Evolutionary conservation across 2,888 invertebrate genomes (phyloP).

Genomic region (Rotaria magnacalcarata): DNA sequence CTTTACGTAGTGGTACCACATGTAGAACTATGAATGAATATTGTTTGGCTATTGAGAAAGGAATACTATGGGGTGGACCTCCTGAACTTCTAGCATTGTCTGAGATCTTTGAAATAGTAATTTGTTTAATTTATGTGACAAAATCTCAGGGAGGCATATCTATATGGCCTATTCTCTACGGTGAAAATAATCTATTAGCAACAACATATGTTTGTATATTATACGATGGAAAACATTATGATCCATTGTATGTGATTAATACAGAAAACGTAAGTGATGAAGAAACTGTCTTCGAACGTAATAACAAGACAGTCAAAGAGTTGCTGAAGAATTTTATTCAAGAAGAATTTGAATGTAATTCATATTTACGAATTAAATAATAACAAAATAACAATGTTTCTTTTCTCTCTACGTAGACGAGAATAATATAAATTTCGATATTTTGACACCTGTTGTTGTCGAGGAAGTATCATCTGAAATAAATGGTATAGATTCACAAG

Average conservation of each 20-base stretch:
- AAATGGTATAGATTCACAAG: no score
- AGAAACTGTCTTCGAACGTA: neutral
- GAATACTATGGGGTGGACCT: neutral
- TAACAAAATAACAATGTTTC: no score
- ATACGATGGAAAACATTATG: neutral
- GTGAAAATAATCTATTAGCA: neutral
- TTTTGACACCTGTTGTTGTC: no score
- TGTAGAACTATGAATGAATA: neutral
- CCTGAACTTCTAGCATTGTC: neutral
- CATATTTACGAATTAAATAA: neutral
- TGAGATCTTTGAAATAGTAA: neutral
- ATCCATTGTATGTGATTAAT: neutral
- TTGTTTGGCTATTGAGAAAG: neutral
- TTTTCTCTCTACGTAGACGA: no score
- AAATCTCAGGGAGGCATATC: neutral
- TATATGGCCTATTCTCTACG: neutral
- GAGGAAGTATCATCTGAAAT: no score
- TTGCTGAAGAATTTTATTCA: neutral
- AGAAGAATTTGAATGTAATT: neutral
- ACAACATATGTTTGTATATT: neutral
- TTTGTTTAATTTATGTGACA: neutral
- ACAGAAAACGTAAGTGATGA: neutral
- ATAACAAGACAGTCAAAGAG: neutral
- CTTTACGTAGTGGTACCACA: neutral
- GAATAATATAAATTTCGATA: no score